Conservation (phyloP, 2,113 vertebrate species). For the Manacus vitellinus region DNA sequence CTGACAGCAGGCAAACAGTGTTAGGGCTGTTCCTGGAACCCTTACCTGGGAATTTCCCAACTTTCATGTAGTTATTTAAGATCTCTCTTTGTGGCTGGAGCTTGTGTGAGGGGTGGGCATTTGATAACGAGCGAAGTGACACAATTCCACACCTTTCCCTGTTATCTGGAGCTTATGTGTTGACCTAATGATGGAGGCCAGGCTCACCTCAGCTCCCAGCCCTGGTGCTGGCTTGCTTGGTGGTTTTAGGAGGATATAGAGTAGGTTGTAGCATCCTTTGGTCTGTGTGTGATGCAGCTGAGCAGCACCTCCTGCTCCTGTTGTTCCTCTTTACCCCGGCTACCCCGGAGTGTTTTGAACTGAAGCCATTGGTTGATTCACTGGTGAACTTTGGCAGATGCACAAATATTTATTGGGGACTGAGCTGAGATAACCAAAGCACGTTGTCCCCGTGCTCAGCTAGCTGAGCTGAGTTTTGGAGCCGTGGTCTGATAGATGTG, state of each 20-base stretch:
- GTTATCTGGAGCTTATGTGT: neutral
- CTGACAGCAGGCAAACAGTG: accelerated
- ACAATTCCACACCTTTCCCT: neutral
- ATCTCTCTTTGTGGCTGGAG: neutral
- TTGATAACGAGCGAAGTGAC: accelerated
- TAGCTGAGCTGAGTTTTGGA: neutral
- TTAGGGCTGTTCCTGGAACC: neutral
- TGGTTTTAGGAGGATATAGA: neutral
- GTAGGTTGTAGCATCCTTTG: neutral
- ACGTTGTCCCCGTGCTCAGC: neutral
- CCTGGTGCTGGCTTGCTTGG: neutral
- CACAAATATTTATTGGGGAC: conserved; percentile 17
- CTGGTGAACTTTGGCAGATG: conserved; percentile 33
- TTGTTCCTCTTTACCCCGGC: neutral
- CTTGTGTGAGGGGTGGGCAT: accelerated
- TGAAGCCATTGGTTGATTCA: neutral
- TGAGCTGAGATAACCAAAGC: neutral
- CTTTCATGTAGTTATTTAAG: neutral
- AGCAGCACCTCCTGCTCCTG: accelerated
- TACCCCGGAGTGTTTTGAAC: neutral
- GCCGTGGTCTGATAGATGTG: neutral
- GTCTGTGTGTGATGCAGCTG: neutral
- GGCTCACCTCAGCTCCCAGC: neutral
- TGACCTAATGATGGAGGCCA: neutral
- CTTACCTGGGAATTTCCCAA: neutral